phyloP scores from a whole-genome alignment of 2,888 invertebrate species.

The Entomobrya proxima region DNA sequence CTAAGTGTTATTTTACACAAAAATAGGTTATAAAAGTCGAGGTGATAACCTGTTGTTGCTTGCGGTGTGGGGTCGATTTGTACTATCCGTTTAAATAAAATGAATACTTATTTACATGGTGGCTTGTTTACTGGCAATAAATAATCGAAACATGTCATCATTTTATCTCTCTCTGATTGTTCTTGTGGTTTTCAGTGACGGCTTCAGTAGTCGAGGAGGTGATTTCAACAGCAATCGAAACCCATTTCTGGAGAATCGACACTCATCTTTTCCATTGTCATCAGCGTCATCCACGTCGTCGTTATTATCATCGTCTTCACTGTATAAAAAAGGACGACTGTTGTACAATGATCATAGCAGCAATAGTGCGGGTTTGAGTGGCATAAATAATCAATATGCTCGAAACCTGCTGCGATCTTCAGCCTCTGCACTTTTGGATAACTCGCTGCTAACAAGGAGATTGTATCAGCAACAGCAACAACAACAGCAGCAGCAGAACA shows the following conservation, averaged over 20 bases:
- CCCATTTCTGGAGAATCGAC: constrained; percentile 58
- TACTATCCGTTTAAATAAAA: background rate
- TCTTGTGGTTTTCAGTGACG: constrained; percentile 37
- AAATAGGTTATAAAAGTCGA: background rate
- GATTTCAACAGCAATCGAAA: constrained; percentile 2
- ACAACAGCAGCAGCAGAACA: constrained; percentile 61
- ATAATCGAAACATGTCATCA: constrained; percentile 10
- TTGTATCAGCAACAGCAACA: constrained; percentile 59
- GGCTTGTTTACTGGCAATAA: background rate
- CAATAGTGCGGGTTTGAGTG: constrained; percentile 17
- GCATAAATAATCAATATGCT: constrained; percentile 59
- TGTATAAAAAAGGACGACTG: constrained; percentile 48
- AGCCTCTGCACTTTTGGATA: constrained; percentile 63
- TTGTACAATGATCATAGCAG: constrained; percentile 55
- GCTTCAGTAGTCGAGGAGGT: constrained; percentile 16
- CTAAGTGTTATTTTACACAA: too few species aligned
- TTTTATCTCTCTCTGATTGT: background rate
- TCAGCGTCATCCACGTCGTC: background rate
- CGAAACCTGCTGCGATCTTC: constrained; percentile 63
- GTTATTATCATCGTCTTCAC: constrained; percentile 14
- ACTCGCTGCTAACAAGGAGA: constrained; percentile 64
- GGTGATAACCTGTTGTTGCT: background rate
- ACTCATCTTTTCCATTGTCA: background rate
- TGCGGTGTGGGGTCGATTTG: background rate
- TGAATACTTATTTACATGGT: background rate